Evolutionary conservation across 2,113 vertebrate species (phyloP), one percentile per base, ranked within the genome.

Genomic region (Probosciger aterrimus): DNA sequence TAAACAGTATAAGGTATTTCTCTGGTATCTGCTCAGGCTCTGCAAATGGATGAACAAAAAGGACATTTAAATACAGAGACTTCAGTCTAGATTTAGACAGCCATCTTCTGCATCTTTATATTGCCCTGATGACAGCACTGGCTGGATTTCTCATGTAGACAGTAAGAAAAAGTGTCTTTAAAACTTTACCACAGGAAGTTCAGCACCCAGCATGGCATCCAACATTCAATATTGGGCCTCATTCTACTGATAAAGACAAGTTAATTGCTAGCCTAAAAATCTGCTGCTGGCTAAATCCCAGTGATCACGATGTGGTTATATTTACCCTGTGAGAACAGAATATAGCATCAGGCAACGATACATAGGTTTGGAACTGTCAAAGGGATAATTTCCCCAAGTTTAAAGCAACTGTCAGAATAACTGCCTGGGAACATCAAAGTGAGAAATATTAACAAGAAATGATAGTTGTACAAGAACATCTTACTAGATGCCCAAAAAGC

Each of bases 231-330:
- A 39, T 4, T 31, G 31, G 31, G 59, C 46, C 28, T 92, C 59
- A 20, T 77, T 67, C 28, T 49, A 22, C 31, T 82, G 25, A 62
- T 55, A 88, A 88, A 75, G 70, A 71, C 43, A 89, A 90, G 71
- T 52, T 86, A 95, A 94, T 73, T 93, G 85, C 53, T 68, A 92
- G 65, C 70, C 82, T 75, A 46, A 85, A 90, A 93, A 91, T 90
- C 44, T 74, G 88, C 79, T 69, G 82, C 59, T 92, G 91, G 92
- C 79, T 57, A 39, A 85, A 82, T 43, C 60, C 39, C 90, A 62
- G 59, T 6, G 53, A 88, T 77, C 71, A 50, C 10, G 47, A 31
- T 11, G 59, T 41, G 82, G 76, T 80, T 75, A 27, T 77, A 78
- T 93, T 88, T 86, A 88, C 79, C 46, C 83, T 30, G 37, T 17